phyloP scores from a whole-genome alignment of 2,113 vertebrate genomes.

The Hypomesus transpacificus region DNA sequence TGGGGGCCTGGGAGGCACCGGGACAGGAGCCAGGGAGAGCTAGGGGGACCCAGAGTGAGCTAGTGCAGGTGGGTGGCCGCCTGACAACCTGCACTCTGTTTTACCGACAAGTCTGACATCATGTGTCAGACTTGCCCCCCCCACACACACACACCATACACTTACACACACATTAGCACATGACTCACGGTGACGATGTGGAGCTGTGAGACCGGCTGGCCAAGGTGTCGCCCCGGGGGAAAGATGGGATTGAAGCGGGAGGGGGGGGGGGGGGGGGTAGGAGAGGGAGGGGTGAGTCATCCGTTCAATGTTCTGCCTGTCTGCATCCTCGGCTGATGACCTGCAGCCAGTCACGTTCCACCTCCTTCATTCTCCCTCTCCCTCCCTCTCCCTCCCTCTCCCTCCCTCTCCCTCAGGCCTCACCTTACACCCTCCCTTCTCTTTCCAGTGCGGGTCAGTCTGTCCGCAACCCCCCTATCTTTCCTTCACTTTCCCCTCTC shows the following conservation, averaged over 20 bases:
- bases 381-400: constrained; percentile 3
- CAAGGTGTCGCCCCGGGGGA: constrained; percentile 26
- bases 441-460: not conserved
- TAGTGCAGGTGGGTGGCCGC: constrained; percentile 6
- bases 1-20: constrained; percentile 4
- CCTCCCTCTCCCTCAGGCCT: constrained; percentile 4
- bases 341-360: constrained; percentile 54
- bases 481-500: not conserved
- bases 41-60: not conserved
- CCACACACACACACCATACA: constrained; percentile 2
- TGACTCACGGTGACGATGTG: constrained; percentile 26
- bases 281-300: constrained; percentile 56
- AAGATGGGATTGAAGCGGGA: constrained; percentile 39
- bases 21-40: not conserved
- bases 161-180: constrained; percentile 20
- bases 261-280: constrained; percentile 33
- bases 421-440: not conserved
- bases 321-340: constrained; percentile 42
- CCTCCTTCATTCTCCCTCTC: not conserved
- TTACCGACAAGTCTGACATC: constrained; percentile 12
- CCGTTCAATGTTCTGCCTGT: constrained; percentile 56
- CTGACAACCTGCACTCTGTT: constrained; percentile 8
- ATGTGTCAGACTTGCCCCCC: not conserved
- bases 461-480: not conserved
- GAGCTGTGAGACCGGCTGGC: constrained; percentile 23